Conservation (phyloP, 2,888 invertebrate genomes). For the Melinopterus prodromus region DNA sequence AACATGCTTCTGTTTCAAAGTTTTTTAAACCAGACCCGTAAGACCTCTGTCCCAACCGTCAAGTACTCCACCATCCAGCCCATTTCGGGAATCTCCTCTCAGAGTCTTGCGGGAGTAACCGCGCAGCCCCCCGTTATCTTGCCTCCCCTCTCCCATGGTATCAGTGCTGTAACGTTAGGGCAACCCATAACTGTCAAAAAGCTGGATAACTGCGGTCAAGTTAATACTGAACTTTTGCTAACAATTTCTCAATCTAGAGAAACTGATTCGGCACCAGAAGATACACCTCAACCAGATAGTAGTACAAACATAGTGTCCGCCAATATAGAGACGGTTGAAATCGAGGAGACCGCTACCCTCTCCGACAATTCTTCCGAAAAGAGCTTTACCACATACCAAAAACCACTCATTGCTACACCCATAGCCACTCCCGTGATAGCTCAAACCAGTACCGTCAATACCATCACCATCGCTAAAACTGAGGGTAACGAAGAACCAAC, state of each 20-base stretch:
- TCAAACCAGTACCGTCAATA: conserved; percentile 48
- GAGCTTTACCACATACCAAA: conserved; percentile 41
- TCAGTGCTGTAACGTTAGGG: conserved; percentile 56
- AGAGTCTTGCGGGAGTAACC: conserved; percentile 57
- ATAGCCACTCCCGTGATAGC: conserved; percentile 59
- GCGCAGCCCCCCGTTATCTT: conserved; percentile 60
- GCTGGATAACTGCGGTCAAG: conserved; percentile 53
- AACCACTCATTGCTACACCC: conserved; percentile 47
- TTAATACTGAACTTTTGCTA: conserved; percentile 55
- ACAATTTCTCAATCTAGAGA: conserved; percentile 57
- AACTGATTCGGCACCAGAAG: conserved; percentile 42
- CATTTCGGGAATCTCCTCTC: conserved; percentile 58
- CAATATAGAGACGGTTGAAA: conserved; percentile 51
- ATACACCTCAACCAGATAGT: conserved; percentile 52
- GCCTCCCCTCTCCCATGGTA: conserved; percentile 56
- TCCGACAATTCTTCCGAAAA: conserved; percentile 48
- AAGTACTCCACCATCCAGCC: conserved; percentile 62
- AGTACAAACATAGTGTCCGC: conserved; percentile 49
- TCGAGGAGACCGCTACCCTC: conserved; percentile 51
- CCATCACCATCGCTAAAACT: conserved; percentile 43
- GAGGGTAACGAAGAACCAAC: conserved; percentile 38
- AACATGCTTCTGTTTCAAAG: conserved; percentile 74
- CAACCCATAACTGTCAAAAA: conserved; percentile 59
- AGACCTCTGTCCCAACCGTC: conserved; percentile 66
- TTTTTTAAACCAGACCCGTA: conserved; percentile 71